Evolutionary conservation across 2,797 vertebrate genomes (phyloP), one percentile per base, ranked within the genome.

Genomic region (Halcyon leucocephala): DNA sequence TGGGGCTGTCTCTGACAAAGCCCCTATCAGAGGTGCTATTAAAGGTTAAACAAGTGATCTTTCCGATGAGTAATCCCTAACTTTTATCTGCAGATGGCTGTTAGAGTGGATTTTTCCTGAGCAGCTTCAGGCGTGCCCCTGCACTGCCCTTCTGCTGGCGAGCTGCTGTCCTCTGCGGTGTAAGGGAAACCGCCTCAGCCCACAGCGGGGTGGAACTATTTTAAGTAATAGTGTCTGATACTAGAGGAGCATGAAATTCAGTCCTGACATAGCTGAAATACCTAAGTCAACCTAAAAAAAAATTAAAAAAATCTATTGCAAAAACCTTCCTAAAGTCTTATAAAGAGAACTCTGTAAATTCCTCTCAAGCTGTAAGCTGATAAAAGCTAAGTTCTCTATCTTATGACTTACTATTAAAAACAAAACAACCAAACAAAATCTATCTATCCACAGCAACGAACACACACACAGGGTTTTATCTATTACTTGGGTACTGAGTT

Each of bases 211-310:
- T 89, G 66, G 80, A 90, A 93, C 96, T 97, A 96, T 97, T 98
- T 97, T 95, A 93, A 96, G 97, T 76, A 94, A 86, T 82, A 88
- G 90, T 60, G 62, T n/a, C 86, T 96, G 96, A 95, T 77, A 96
- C 84, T 54, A 62, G 91, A 95, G 94, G 73, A 97, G 95, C 86
- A 91, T 94, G 92, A 96, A 96, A 96, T 96, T 94, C 90, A 89
- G 93, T 88, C 92, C 79, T 77, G 48, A 54, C 96, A 97, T 95
- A 97, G 60, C 85, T 96, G 88, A 96, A 97, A 97, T 97, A 64
- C 91, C 80, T 91, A 84, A 79, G 3, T 25, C 2, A 14, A 26
- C 8, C 3, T 18, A 26, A 69, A n/a, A 52, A 46, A 46, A 66
- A 33, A 3, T 5, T 24, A 52, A 76, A 49, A 26, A 31, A 5